phyloP scores from a whole-genome alignment of 2,797 vertebrate genomes.

The Myotis findleyi region DNA sequence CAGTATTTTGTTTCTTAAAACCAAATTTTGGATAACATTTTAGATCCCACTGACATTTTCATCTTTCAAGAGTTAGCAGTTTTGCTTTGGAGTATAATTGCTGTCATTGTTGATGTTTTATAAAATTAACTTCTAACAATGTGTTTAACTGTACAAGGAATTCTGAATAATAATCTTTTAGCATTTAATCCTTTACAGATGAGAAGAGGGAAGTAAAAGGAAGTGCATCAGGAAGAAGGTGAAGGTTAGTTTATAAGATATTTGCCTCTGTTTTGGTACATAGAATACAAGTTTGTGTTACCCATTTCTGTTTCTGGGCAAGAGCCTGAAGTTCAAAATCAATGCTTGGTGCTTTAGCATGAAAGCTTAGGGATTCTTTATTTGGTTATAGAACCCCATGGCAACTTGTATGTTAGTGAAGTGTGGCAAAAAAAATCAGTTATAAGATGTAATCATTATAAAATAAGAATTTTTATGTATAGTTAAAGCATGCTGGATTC shows the following conservation, averaged over 20 bases:
- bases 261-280: slow-evolving; percentile 11
- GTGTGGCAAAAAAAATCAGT: background rate
- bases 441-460: background rate
- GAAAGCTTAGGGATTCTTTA: slow-evolving; percentile 30
- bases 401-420: slow-evolving; percentile 25
- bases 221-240: background rate
- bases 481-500: background rate
- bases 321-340: slow-evolving; percentile 6
- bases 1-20: slow-evolving; percentile 32
- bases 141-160: background rate
- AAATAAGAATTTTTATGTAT: slow-evolving; percentile 9
- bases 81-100: slow-evolving; percentile 45
- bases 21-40: slow-evolving; percentile 17
- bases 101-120: slow-evolving; percentile 28
- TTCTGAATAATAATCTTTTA: slow-evolving; percentile 14
- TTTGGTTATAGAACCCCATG: background rate
- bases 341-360: background rate
- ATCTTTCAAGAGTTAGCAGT: background rate
- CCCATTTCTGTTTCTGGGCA: slow-evolving; percentile 13
- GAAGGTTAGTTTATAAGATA: slow-evolving; percentile 37
- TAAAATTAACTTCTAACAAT: slow-evolving; percentile 8
- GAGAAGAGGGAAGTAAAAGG: background rate
- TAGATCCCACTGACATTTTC: background rate
- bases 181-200: background rate
- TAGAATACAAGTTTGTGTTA: background rate